Evolutionary conservation across 2,797 vertebrate species (phyloP).

Genomic region (Alcedo atthis): DNA sequence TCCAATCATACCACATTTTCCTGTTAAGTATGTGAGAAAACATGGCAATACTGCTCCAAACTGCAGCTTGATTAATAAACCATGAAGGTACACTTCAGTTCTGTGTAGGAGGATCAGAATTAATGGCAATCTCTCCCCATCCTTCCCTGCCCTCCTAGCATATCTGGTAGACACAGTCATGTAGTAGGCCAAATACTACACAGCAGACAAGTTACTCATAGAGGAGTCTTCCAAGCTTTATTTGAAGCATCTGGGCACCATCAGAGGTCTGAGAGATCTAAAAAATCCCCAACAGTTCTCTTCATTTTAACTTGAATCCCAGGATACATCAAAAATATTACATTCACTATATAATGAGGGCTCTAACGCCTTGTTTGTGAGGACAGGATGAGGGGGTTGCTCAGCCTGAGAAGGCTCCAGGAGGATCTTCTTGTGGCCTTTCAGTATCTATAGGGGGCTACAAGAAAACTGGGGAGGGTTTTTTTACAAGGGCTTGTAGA

Average conservation of each 20-base stretch:
- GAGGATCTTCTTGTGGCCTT: no score
- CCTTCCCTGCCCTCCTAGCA: neutral
- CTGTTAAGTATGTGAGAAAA: neutral
- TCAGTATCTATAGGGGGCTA: no score
- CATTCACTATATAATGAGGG: neutral
- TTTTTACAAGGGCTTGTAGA: no score
- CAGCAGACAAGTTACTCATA: accelerated
- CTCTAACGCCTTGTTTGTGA: no score
- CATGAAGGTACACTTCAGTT: neutral
- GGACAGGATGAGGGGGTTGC: no score
- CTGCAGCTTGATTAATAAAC: neutral
- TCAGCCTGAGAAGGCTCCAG: no score
- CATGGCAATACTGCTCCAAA: neutral
- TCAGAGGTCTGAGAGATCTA: neutral
- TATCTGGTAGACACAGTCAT: neutral
- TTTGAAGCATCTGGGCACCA: neutral
- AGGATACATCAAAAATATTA: accelerated
- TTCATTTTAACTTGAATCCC: neutral
- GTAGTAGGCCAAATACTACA: neutral
- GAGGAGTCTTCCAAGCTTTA: neutral
- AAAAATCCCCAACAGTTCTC: neutral
- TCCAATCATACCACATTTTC: neutral
- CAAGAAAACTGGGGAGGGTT: no score
- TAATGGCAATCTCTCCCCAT: no score
- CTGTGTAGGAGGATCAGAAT: neutral